Conservation (phyloP, 2,797 vertebrate genomes). For the Microcaecilia unicolor region DNA sequence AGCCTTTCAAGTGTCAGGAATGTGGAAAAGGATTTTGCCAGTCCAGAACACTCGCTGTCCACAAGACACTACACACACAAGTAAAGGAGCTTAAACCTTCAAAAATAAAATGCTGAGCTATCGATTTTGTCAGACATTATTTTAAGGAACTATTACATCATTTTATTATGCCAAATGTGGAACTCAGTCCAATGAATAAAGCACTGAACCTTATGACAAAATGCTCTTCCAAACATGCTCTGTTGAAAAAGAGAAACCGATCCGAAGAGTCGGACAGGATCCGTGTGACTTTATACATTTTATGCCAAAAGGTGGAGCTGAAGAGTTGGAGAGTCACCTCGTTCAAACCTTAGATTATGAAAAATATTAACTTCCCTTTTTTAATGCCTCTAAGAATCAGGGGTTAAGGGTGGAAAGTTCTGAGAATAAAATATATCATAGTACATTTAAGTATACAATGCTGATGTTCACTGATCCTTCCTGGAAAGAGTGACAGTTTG, state of each 20-base stretch:
- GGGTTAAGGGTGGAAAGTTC: no score
- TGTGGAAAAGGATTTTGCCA: slow-evolving; percentile 98
- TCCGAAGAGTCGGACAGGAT: neutral
- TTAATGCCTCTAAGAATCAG: no score
- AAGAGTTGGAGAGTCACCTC: slow-evolving; percentile 33
- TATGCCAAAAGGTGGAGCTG: slow-evolving; percentile 64
- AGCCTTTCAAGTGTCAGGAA: slow-evolving; percentile 96
- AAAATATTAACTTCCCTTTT: no score
- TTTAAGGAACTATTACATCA: neutral
- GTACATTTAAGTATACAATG: no score
- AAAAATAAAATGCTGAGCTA: slow-evolving; percentile 82
- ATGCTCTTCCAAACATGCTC: no score
- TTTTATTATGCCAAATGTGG: no score
- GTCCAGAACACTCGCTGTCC: slow-evolving; percentile 93
- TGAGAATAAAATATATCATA: no score
- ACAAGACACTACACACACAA: slow-evolving; percentile 97
- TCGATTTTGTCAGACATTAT: neutral
- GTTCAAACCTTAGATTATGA: neutral
- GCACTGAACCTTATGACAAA: no score
- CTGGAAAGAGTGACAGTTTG: no score
- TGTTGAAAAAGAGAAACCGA: no score
- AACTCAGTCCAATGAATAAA: no score
- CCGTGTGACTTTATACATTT: slow-evolving; percentile 43
- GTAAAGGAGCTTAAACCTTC: slow-evolving; percentile 93
- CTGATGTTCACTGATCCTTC: no score